Base-by-base conservation (phyloP, 2,113 vertebrate genomes). In the Columba janthina region DNA sequence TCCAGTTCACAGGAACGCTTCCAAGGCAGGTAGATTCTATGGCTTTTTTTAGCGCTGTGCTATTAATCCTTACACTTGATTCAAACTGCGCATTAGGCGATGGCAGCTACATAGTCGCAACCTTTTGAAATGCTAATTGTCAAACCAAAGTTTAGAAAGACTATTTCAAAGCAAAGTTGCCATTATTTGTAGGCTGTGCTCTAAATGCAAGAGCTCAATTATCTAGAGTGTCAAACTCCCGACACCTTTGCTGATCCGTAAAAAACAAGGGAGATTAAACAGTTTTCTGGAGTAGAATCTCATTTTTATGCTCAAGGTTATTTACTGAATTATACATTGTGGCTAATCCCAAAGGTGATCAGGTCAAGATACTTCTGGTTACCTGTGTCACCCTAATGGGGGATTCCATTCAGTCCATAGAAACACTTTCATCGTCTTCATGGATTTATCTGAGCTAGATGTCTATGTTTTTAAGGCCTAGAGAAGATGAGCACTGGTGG, bases 61-160 rank as follows among this genome's bases (percentile, higher is more conserved):
- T 65, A 36, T 93, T 89, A 83, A 88, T 95, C 91, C 61, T 75
- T 54, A 31, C 87, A 34, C 79, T 17, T 24, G 85, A 69, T 64
- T 83, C 89, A 9, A 42, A 51, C 64, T 4, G 71, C 74, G 88
- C 61, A 80, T 93, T 91, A 96, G 91, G 96, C 18, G 36, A 83
- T 96, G 95, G 94, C 94, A 96, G 95, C 82, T 93, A 19, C 93
- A 10, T 25, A 72, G 66, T 15, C 29, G 85, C 95, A 91, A 58
- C 56, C 85, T 91, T 97, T 96, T 97, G 96, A 97, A 97, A 97
- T 94, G 95, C 96, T 96, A 97, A 97, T 96, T 93, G 93, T 62
- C 91, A 95, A n/a, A 70, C 93, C 93, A 86, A 96, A 97, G 95
- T 96, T 96, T 90, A 80, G 93, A 76, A 74, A 91, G 93, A 74